phyloP scores from a whole-genome alignment of 30 jellyfish, hydroid and myxozoan genomes.

The Nemopilema nomurai region DNA sequence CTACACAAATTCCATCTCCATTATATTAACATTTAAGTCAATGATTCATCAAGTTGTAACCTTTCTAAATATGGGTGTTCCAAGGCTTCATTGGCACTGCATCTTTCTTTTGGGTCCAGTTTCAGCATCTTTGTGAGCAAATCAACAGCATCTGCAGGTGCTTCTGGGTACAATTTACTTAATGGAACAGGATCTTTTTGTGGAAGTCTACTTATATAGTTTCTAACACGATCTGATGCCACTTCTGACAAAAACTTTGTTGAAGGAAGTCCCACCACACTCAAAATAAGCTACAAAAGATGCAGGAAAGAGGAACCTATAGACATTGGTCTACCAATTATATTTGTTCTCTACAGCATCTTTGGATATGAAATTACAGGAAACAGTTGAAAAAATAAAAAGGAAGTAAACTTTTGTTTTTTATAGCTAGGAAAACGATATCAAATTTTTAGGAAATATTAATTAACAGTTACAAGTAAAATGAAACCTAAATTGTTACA shows the following conservation, averaged over 20 bases:
- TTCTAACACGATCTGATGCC: conserved; percentile 93
- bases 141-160: conserved; percentile 63
- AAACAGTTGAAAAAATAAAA: too few species aligned
- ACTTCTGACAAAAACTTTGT: conserved; percentile 77
- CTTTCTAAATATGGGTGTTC: conserved; percentile 71
- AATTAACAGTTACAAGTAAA: too few species aligned
- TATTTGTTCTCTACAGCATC: too few species aligned
- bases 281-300: conserved; percentile 67
- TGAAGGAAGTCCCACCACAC: conserved; percentile 97
- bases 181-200: conserved; percentile 94
- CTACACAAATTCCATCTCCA: background rate
- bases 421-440: too few species aligned
- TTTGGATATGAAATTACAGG: too few species aligned
- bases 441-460: too few species aligned
- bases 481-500: too few species aligned
- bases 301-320: background rate
- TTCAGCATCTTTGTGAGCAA: conserved; percentile 63
- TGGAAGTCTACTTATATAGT: conserved; percentile 77
- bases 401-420: too few species aligned
- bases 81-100: conserved; percentile 67
- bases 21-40: background rate
- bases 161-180: conserved; percentile 73
- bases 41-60: too few species aligned
- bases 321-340: background rate
- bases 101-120: conserved; percentile 88